Conservation (phyloP, 2,113 vertebrate species). For the Arizona elegans region DNA sequence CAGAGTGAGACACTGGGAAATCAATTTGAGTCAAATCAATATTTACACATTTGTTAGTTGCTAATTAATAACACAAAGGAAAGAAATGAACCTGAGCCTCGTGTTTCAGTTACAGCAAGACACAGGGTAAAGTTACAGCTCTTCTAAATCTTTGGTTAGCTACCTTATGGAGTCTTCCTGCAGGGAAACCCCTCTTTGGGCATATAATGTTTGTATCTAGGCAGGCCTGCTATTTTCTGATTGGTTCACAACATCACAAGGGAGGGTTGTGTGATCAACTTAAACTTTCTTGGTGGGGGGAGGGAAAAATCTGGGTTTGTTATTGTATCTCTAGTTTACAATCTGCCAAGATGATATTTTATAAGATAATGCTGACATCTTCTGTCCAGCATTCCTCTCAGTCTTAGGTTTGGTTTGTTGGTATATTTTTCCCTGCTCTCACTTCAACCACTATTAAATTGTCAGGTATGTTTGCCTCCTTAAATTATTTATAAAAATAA, state of each 20-base stretch:
- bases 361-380: not conserved
- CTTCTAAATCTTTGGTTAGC: not conserved
- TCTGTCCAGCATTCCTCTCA: not conserved
- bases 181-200: not conserved
- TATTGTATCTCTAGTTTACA: not conserved
- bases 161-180: not conserved
- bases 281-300: not conserved
- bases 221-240: not conserved
- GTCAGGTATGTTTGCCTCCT: not conserved
- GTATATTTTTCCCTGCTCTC: not conserved
- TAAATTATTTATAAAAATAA: no score
- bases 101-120: not conserved
- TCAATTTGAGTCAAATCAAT: not conserved
- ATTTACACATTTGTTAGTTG: not conserved
- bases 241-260: not conserved
- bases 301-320: not conserved
- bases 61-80: not conserved
- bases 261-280: not conserved
- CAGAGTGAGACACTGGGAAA: not conserved
- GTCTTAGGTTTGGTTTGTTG: not conserved
- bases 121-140: not conserved
- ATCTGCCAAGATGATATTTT: not conserved
- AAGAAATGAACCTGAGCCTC: not conserved
- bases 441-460: not conserved
- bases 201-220: not conserved